These are phyloP conservation scores for Boulengeromyrus knoepffleri DNA, from an alignment of 2,113 vertebrate species.

Conservation along the genomic window DNA sequence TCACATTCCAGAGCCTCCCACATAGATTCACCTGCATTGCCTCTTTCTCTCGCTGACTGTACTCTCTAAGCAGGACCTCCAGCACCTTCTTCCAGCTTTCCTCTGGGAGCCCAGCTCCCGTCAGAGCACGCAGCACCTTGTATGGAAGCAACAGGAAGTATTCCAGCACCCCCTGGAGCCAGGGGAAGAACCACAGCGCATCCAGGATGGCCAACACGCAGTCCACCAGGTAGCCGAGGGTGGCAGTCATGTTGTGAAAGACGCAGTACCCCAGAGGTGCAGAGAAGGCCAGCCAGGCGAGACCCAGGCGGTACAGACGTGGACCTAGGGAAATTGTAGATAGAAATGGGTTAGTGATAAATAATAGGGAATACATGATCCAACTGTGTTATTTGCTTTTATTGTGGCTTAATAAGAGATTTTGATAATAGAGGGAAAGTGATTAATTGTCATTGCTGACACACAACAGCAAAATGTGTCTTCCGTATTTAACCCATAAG, in stretches of 20 bases:
- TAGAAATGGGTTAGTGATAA: background rate
- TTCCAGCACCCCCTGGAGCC: conserved; percentile 60
- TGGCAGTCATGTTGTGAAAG: conserved; percentile 69
- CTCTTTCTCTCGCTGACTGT: conserved; percentile 58
- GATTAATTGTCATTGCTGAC: background rate
- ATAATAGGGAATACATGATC: background rate
- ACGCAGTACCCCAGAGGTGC: conserved; percentile 65
- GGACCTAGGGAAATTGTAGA: conserved; percentile 43
- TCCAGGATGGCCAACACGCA: conserved; percentile 63
- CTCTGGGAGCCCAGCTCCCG: conserved; percentile 55
- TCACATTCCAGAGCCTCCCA: background rate
- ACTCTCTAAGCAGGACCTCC: conserved; percentile 67
- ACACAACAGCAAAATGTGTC: background rate
- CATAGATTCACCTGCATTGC: conserved; percentile 63
- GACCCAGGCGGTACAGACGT: conserved; percentile 65
- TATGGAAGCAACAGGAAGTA: conserved; percentile 72
- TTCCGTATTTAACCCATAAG: background rate
- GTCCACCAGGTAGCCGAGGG: conserved; percentile 61
- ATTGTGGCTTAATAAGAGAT: background rate
- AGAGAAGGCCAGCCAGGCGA: conserved; percentile 73
- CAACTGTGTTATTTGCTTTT: background rate
- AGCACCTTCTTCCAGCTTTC: conserved; percentile 73
- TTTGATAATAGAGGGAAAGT: background rate
- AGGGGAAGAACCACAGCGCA: conserved; percentile 71
- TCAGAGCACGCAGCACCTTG: conserved; percentile 49